These are phyloP conservation scores for Melanchra persicariae DNA, from an alignment of 2,888 invertebrate genomes.

Conservation along the genomic window DNA sequence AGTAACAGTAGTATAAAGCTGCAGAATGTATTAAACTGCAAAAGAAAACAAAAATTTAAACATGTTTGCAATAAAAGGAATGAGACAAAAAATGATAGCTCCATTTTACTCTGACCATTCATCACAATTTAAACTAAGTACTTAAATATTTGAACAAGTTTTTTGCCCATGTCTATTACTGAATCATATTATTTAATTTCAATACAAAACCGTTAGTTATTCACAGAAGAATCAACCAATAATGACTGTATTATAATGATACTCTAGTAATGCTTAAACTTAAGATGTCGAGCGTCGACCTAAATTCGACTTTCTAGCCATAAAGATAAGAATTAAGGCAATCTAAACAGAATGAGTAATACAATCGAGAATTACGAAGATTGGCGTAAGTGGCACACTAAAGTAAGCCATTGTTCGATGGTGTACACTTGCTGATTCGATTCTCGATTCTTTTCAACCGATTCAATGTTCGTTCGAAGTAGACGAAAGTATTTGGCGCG, in stretches of 20 bases:
- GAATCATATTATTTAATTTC: slow-evolving; percentile 26
- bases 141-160: slow-evolving; percentile 16
- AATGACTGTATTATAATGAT: slow-evolving; percentile 51
- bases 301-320: slow-evolving; percentile 70
- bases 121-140: slow-evolving; percentile 30
- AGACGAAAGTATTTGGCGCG: slow-evolving; percentile 13
- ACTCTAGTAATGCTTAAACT: slow-evolving; percentile 44
- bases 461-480: slow-evolving; percentile 12
- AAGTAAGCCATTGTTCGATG: slow-evolving; percentile 60
- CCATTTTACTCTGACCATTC: slow-evolving; percentile 17
- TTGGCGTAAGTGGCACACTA: slow-evolving; percentile 81
- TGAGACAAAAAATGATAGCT: not conserved
- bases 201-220: slow-evolving; percentile 47
- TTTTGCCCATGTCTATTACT: slow-evolving; percentile 18
- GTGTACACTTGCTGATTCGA: slow-evolving; percentile 51
- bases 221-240: slow-evolving; percentile 33
- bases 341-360: slow-evolving; percentile 73
- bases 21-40: not conserved
- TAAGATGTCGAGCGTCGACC: slow-evolving; percentile 55
- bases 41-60: not conserved
- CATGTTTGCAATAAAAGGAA: not conserved
- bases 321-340: slow-evolving; percentile 82
- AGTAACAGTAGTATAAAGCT: not conserved
- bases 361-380: slow-evolving; percentile 79
- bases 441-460: slow-evolving; percentile 54